Base-by-base conservation (phyloP, 2,113 vertebrate genomes). In the Macroglossus sobrinus region DNA sequence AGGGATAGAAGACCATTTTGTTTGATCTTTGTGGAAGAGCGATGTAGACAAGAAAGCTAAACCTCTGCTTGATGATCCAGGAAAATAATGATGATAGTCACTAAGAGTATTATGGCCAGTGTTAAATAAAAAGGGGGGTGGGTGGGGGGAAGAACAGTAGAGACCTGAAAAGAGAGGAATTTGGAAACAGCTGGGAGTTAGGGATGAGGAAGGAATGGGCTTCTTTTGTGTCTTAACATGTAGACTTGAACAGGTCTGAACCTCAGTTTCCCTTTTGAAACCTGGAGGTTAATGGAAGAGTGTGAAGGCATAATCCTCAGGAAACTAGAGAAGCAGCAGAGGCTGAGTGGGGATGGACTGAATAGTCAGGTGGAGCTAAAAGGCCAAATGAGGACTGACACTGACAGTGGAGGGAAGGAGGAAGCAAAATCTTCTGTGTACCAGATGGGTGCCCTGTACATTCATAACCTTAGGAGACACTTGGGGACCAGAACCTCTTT, bases 391-490 rank as follows among this genome's bases (percentile, higher is more conserved):
- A 84, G 59, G 74, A 69, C 14, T 35, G 63, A 21, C 5, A 8
- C 14, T 2, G 21, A 53, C 68, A 80, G 12, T 76, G 28, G n/a
- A 43, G 22, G 11, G 75, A 24, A 72, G 50, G 79, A 81, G 38
- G 50, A 66, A 57, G 11, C 0, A 3, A 8, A 0, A 12, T 11
- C 45, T 82, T 21, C 33, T 0, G 2, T 16, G 35, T 10, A 40
- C n/a, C 35, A 66, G 53, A 4, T 1, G 28, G 45, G n/a, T 4
- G 64, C 18, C 40, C 30, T 35, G 30, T 7, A 4, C 16, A 3
- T 5, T 14, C 19, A 0, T 2, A 1, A 40, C 7, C 35, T 59
- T 53, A 93, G 82, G 33, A 50, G 72, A n/a, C 24, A n/a, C 38
- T 7, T 18, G 11, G 50, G 7, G 40, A 24, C 26, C 57, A 59